Evolutionary conservation across 1,140 invertebrate species (phyloP).

Genomic region (Euwallacea fornicatus): DNA sequence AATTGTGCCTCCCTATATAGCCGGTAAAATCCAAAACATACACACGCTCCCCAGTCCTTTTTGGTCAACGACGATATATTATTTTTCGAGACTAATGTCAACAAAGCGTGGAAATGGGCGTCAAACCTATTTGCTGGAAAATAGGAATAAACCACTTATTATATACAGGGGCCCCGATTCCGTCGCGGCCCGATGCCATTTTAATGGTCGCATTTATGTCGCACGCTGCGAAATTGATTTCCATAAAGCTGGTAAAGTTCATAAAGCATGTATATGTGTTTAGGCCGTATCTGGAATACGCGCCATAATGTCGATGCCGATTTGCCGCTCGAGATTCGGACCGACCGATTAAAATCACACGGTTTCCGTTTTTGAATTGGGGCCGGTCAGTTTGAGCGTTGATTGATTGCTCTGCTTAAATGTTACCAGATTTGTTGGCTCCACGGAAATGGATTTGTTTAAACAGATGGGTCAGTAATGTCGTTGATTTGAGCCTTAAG

Average conservation of each 20-base stretch:
- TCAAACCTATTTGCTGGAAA: conserved; percentile 22
- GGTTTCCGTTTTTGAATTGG: conserved; percentile 25
- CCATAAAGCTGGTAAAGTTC: conserved; percentile 31
- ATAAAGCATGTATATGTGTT: conserved; percentile 28
- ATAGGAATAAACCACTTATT: conserved; percentile 31
- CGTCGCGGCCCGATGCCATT: conserved; percentile 22
- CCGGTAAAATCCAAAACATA: no score
- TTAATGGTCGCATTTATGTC: conserved; percentile 27
- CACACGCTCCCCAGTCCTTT: no score
- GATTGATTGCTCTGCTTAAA: background rate
- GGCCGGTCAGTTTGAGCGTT: background rate
- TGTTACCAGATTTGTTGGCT: no score
- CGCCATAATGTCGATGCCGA: conserved; percentile 13
- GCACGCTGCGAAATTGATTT: conserved; percentile 34
- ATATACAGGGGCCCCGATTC: conserved; percentile 7
- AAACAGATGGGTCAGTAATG: no score
- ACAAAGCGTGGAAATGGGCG: conserved; percentile 10
- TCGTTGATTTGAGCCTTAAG: no score
- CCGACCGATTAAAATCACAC: conserved; percentile 13
- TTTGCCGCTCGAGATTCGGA: conserved; percentile 6
- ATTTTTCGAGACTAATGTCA: background rate
- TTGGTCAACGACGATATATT: no score
- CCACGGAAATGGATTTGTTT: no score
- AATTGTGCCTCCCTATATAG: no score
- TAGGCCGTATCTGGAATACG: conserved; percentile 28